These are phyloP conservation scores for Parasteatoda tepidariorum DNA, from an alignment of 1,140 invertebrate species.

Conservation along the genomic window DNA sequence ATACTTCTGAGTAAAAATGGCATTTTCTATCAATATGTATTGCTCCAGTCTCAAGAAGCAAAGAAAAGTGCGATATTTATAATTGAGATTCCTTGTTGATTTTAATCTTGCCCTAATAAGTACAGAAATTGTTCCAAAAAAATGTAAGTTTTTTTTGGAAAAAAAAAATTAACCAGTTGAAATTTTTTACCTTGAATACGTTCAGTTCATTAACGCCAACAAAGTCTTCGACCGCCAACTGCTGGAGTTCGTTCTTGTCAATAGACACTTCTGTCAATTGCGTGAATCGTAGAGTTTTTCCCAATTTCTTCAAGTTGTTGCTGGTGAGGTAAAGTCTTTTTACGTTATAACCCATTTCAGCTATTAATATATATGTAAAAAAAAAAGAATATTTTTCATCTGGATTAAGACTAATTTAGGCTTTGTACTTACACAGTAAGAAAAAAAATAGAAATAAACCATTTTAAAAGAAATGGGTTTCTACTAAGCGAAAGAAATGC, in stretches of 20 bases:
- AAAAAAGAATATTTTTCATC: neutral
- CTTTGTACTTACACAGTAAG: neutral
- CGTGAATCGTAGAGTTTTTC: neutral
- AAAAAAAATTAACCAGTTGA: too few species aligned
- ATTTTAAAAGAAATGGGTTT: neutral
- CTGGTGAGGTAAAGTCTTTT: slow-evolving; percentile 3
- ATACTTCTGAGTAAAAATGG: too few species aligned
- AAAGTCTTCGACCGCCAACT: neutral
- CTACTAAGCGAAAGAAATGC: neutral
- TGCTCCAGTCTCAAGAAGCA: too few species aligned
- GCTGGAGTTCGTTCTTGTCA: neutral
- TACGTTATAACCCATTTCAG: slow-evolving; percentile 14
- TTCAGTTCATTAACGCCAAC: neutral
- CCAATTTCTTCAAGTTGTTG: neutral
- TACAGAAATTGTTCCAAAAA: too few species aligned
- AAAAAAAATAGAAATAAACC: neutral
- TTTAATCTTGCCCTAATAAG: too few species aligned
- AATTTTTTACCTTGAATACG: too few species aligned
- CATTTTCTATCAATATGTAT: too few species aligned
- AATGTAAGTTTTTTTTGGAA: too few species aligned
- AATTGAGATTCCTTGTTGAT: too few species aligned
- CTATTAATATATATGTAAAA: slow-evolving; percentile 15
- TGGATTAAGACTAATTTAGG: neutral
- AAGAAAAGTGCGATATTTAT: too few species aligned
- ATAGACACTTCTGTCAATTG: slow-evolving; percentile 25